These are phyloP conservation scores for Sceliomorpha sp. DNA, from an alignment of 2,888 invertebrate species.

Conservation along the genomic window DNA sequence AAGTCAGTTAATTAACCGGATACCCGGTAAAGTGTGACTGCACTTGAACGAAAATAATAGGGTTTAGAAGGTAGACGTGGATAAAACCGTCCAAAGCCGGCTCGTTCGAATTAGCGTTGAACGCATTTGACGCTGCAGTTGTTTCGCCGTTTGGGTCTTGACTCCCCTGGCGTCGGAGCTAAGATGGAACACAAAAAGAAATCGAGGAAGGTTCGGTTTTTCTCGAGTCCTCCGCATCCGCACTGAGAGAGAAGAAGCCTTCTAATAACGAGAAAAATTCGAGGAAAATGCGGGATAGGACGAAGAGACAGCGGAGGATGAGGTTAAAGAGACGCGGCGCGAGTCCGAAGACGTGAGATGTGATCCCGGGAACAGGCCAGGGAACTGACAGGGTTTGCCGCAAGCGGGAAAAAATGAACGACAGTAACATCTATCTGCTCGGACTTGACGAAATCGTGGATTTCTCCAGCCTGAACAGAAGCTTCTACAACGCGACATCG, in stretches of 20 bases:
- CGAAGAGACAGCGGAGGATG: conserved; percentile 60
- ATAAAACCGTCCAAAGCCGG: conserved; percentile 4
- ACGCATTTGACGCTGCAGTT: background rate
- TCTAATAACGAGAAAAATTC: conserved; percentile 15
- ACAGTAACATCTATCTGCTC: conserved; percentile 72
- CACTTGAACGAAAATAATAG: conserved; percentile 47
- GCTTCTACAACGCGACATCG: conserved; percentile 66
- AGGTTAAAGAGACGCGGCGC: conserved; percentile 57
- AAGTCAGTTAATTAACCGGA: conserved; percentile 35
- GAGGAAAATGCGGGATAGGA: conserved; percentile 50
- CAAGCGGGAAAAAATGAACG: conserved; percentile 68
- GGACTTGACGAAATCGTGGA: conserved; percentile 71
- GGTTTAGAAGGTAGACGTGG: conserved; percentile 3
- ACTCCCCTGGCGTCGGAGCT: background rate
- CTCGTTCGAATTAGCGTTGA: conserved; percentile 2
- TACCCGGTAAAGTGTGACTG: conserved; percentile 33
- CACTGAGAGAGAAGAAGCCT: no score
- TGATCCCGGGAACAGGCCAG: conserved; percentile 29
- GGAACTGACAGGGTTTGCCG: conserved; percentile 27
- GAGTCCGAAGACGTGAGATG: conserved; percentile 59
- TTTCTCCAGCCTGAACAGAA: conserved; percentile 61
- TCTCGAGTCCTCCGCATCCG: no score
- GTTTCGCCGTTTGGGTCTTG: no score
- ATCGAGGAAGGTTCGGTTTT: background rate
- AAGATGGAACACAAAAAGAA: conserved; percentile 13